Base-by-base conservation (phyloP, 2,797 vertebrate genomes). In the Thunnus albacares region DNA sequence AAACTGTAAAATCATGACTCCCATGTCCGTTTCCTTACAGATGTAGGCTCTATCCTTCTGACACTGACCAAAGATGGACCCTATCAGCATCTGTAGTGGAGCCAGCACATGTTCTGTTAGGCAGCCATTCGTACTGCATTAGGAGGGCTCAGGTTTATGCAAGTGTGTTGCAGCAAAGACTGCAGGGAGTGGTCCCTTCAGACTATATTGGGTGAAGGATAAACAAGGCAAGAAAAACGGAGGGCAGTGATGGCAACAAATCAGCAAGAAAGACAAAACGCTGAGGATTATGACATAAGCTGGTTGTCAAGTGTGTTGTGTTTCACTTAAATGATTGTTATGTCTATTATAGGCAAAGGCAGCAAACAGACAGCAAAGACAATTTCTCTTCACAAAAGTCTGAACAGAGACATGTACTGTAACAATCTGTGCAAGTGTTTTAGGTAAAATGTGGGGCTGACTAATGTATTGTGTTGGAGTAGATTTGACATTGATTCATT, bases 401-500 rank as follows among this genome's bases (percentile, higher is more conserved):
- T 2, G 55, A 62, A 26, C 60, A 30, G 63, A 84, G 75, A 77
- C 57, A 80, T 58, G 61, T 57, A 52, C 60, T 75, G 64, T 58
- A 80, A 73, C 62, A 87, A 79, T 81, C 51, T 71, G 63, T 76
- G 83, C 58, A 56, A 83, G 66, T 78, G 74, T 83, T 87, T 82
- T 64, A 67, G 71, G 74, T 53, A 83, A 85, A 89, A 86, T 59
- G 72, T 33, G 28, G 53, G 62, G 30, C 83, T 84, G 77, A 68
- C 86, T 88, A 84, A 89, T 87, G 79, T 75, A 85, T 92, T 90
- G 87, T 87, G 79, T 80, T 62, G 41, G 75, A 88, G 85, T 55
- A 90, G 81, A 89, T 92, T 57, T 93, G 91, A 92, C 93, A 90
- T 88, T 93, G 93, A 95, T 93, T 92, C 92, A 94, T 95, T 94